Evolutionary conservation across 92 coral and sea anemone genomes (phyloP).

Genomic region (Zoanthus solanderi): DNA sequence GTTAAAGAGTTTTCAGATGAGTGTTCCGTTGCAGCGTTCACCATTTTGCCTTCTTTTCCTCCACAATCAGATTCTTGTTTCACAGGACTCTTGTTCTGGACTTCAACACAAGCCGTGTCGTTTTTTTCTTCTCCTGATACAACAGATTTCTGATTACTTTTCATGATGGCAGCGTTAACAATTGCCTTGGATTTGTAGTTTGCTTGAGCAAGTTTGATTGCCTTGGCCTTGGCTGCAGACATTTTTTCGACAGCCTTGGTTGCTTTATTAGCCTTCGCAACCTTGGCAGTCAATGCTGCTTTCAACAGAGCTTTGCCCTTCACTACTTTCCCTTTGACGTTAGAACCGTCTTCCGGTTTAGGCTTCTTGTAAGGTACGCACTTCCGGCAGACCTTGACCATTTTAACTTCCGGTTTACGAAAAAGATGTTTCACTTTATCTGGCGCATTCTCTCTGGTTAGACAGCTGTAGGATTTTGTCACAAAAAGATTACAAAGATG

Average conservation of each 20-base stretch:
- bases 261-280: background rate
- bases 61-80: background rate
- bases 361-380: slow-evolving; percentile 99
- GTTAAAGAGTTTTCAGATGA: background rate
- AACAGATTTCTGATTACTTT: background rate
- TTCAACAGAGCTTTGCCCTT: slow-evolving; percentile 34
- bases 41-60: background rate
- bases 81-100: slow-evolving; percentile 12
- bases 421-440: slow-evolving; percentile 85
- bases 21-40: slow-evolving; percentile 4
- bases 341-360: slow-evolving; percentile 56
- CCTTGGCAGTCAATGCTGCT: slow-evolving; percentile 37
- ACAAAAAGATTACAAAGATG: slow-evolving; percentile 86
- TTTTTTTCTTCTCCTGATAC: slow-evolving; percentile 42
- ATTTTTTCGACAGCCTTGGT: background rate
- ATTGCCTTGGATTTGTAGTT: slow-evolving; percentile 37
- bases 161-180: slow-evolving; percentile 23
- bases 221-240: slow-evolving; percentile 16
- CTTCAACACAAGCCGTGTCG: background rate
- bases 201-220: slow-evolving; percentile 40
- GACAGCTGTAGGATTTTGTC: slow-evolving; percentile 96
- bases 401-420: slow-evolving; percentile 75
- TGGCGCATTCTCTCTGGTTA: slow-evolving; percentile 90
- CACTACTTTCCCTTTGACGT: slow-evolving; percentile 29
- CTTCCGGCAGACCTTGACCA: slow-evolving; percentile 94